Percentiles rank a stretch among this genome's conserved stretches.
phyloP scores from a whole-genome alignment of 2,888 invertebrate genomes.

The Rapana venosa region DNA sequence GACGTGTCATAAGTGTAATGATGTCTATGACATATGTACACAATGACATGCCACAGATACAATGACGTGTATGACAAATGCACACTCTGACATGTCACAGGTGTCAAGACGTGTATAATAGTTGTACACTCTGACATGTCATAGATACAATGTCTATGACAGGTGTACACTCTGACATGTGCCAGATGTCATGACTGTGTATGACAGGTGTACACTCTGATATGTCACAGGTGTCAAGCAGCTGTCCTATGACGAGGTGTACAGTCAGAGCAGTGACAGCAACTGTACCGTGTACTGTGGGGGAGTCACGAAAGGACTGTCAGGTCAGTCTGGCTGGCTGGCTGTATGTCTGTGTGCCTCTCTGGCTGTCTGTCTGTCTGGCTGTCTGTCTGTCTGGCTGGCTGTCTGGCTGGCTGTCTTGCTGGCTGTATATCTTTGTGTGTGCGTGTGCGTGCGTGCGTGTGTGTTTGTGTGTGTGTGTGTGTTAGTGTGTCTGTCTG shows the following conservation, averaged over 20 bases:
- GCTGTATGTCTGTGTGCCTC: background rate
- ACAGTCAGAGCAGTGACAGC: slow-evolving; percentile 97
- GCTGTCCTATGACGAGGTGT: slow-evolving; percentile 97
- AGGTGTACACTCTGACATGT: background rate
- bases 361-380: background rate
- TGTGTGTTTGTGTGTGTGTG: background rate
- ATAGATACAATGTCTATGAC: background rate
- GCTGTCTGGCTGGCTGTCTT: background rate
- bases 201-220: background rate
- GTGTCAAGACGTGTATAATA: background rate
- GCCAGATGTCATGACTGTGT: background rate
- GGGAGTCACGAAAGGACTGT: slow-evolving; percentile 93
- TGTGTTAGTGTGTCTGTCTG: background rate
- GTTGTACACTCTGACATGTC: background rate
- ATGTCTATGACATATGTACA: too few relatives aligned
- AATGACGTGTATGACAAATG: background rate
- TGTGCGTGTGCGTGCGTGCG: background rate
- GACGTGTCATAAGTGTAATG: background rate
- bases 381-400: background rate
- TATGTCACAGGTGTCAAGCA: slow-evolving; percentile 65
- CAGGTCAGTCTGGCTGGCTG: slow-evolving; percentile 65
- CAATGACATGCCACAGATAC: too few relatives aligned
- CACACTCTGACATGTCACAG: background rate
- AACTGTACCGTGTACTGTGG: slow-evolving; percentile 99
- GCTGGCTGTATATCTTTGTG: background rate